phyloP scores from a whole-genome alignment of 1,140 invertebrate species.

The Anoplolepis gracilipes region DNA sequence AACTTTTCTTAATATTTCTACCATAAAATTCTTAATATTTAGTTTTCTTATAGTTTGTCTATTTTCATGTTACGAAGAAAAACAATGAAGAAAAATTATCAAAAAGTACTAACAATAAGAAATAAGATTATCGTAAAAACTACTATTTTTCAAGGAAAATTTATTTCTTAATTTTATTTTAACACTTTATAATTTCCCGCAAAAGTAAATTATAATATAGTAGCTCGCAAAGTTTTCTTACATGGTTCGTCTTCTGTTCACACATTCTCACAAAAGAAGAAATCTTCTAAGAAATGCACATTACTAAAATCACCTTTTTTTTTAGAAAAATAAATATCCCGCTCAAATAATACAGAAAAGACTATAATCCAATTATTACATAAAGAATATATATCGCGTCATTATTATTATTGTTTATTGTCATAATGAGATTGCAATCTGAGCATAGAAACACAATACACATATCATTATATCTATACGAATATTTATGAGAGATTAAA shows the following conservation, averaged over 20 bases:
- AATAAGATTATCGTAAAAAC: not conserved
- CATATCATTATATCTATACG: not conserved
- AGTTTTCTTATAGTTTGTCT: not conserved
- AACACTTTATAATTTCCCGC: no score
- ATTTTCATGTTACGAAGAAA: not conserved
- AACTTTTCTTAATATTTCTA: no score
- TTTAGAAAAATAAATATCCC: not conserved
- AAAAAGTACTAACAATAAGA: no score
- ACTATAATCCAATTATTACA: not conserved
- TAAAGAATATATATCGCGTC: not conserved
- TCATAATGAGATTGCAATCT: not conserved
- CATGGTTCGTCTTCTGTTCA: not conserved
- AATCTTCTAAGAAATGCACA: not conserved
- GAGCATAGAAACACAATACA: not conserved
- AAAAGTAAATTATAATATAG: no score
- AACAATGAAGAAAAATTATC: no score
- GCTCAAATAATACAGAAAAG: not conserved
- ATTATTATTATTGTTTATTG: conserved; percentile 1
- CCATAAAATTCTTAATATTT: no score
- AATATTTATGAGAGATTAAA: conserved; percentile 24
- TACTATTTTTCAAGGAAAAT: not conserved
- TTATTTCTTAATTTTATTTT: no score
- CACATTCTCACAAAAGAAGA: not conserved
- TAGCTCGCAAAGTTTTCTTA: no score
- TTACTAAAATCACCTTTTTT: not conserved